Evolutionary conservation across 1,140 invertebrate genomes (phyloP).

Genomic region (Drosophila bifasciata): DNA sequence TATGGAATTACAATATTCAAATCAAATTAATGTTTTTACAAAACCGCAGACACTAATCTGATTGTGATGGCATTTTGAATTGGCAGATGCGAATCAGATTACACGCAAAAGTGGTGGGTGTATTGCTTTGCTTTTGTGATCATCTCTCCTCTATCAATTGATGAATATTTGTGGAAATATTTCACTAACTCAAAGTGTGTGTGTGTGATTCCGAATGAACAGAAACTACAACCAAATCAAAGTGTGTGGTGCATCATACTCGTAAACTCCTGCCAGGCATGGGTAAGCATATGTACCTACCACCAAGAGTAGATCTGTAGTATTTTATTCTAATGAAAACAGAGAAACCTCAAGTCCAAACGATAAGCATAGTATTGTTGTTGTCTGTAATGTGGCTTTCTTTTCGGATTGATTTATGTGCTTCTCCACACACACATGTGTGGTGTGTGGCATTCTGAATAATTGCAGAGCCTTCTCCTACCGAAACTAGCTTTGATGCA

Average conservation of each 20-base stretch:
- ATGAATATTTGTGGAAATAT: too few relatives aligned
- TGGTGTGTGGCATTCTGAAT: slow-evolving; percentile 50
- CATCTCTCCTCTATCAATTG: background rate
- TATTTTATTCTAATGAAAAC: background rate
- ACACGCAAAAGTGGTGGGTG: background rate
- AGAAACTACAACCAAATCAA: too few relatives aligned
- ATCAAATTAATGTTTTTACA: slow-evolving; percentile 4
- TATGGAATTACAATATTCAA: slow-evolving; percentile 17
- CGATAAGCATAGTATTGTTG: slow-evolving; percentile 19
- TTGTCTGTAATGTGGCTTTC: slow-evolving; percentile 23
- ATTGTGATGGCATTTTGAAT: slow-evolving; percentile 18
- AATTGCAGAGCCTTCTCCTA: slow-evolving; percentile 55
- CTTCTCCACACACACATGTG: slow-evolving; percentile 23
- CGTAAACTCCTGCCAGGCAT: too few relatives aligned
- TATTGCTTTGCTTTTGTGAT: background rate
- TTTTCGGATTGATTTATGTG: slow-evolving; percentile 60
- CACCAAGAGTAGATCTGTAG: background rate
- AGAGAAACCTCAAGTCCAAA: slow-evolving; percentile 12
- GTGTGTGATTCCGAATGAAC: too few relatives aligned
- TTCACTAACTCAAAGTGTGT: too few relatives aligned
- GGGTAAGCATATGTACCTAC: too few relatives aligned
- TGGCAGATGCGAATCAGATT: slow-evolving; percentile 25
- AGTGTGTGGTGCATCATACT: too few relatives aligned
- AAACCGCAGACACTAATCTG: slow-evolving; percentile 37
- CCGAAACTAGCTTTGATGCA: slow-evolving; percentile 30